Evolutionary conservation across 2,113 vertebrate species (phyloP).

Genomic region (Picathartes gymnocephalus): DNA sequence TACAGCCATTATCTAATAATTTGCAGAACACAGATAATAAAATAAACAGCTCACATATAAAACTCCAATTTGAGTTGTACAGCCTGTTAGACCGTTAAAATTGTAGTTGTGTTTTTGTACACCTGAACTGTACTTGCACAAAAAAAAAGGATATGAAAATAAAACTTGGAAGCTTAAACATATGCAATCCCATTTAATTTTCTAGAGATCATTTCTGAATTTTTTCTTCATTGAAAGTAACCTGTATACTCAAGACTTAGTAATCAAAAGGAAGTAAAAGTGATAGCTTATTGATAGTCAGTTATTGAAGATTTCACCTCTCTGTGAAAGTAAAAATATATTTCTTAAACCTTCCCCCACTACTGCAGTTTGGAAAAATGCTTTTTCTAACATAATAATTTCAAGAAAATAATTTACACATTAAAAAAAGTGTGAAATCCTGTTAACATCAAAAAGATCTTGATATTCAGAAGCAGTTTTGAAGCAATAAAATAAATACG

Average conservation of each 20-base stretch:
- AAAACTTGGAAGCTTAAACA: not conserved
- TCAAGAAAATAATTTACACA: not conserved
- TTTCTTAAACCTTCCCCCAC: not conserved
- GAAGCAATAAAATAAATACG: slow-evolving; percentile 46
- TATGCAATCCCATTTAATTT: not conserved
- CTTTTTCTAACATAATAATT: not conserved
- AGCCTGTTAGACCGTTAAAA: not conserved
- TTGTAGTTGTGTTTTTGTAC: not conserved
- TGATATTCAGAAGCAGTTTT: slow-evolving; percentile 15
- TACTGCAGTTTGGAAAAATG: slow-evolving; percentile 36
- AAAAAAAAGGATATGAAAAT: not conserved
- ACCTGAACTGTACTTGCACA: not conserved
- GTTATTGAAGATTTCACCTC: slow-evolving; percentile 8
- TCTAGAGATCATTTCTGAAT: not conserved
- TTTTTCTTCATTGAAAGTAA: not conserved
- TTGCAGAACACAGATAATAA: not conserved
- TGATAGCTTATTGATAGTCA: slow-evolving; percentile 27
- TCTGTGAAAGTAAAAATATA: slow-evolving; percentile 24
- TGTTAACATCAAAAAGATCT: not conserved
- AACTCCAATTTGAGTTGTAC: not conserved
- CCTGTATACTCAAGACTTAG: not conserved
- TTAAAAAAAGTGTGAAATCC: not conserved
- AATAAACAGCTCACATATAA: not conserved
- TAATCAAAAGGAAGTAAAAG: not conserved
- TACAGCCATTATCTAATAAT: not conserved